These are phyloP conservation scores for Holotrichia oblita DNA, from an alignment of 1,140 invertebrate species.

Conservation along the genomic window DNA sequence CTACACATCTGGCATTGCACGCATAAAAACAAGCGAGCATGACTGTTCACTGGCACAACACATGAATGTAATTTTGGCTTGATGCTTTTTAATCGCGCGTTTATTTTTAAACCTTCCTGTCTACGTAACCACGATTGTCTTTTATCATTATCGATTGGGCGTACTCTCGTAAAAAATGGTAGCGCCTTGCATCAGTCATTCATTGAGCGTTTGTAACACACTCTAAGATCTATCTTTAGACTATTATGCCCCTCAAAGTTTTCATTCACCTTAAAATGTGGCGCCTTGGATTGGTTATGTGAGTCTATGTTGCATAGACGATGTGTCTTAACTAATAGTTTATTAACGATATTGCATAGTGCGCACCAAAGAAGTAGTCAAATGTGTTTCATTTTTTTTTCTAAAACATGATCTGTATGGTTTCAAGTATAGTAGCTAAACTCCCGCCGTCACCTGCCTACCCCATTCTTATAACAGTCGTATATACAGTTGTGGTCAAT, in stretches of 20 bases:
- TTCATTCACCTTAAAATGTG: neutral
- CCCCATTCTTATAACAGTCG: too few species aligned
- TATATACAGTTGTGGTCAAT: too few species aligned
- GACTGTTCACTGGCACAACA: conserved; percentile 3
- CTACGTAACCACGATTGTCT: neutral
- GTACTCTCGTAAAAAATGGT: neutral
- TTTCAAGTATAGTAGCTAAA: too few species aligned
- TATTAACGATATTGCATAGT: too few species aligned
- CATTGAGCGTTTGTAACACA: neutral
- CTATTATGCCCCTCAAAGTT: neutral
- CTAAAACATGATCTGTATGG: too few species aligned
- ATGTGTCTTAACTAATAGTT: too few species aligned
- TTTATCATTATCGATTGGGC: conserved; percentile 7
- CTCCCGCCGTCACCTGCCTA: too few species aligned
- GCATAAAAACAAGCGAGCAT: conserved; percentile 9
- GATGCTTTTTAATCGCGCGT: conserved; percentile 7
- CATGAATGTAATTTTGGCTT: conserved; percentile 18
- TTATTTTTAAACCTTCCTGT: conserved; percentile 21
- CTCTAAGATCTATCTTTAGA: neutral
- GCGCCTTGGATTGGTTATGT: too few species aligned
- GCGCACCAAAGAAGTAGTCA: too few species aligned
- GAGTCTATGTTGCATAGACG: too few species aligned
- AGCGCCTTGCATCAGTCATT: neutral
- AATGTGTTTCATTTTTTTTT: too few species aligned
- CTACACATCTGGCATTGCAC: conserved; percentile 10